A percentile compares a stretch with the other conserved stretches of the same genome.
These are phyloP conservation scores for Barbus barbus DNA, from an alignment of 2,113 vertebrate species.

Conservation along the genomic window DNA sequence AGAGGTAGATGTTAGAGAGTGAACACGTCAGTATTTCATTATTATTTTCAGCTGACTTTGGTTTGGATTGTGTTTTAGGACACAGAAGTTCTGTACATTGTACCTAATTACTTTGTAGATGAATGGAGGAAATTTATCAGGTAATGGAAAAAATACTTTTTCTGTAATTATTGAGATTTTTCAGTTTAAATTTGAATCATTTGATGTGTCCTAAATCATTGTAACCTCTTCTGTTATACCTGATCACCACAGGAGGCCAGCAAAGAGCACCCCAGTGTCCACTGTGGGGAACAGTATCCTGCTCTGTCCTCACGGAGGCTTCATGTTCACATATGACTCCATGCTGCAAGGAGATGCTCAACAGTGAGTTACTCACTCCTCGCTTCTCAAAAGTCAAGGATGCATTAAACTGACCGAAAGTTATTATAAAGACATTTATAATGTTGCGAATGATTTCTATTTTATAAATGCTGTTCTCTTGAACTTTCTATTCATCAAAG, in stretches of 20 bases:
- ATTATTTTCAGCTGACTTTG: neutral
- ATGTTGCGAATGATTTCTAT: too few species aligned
- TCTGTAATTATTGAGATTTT: neutral
- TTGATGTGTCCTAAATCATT: neutral
- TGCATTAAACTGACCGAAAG: too few species aligned
- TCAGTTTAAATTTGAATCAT: neutral
- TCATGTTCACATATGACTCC: constrained; percentile 96
- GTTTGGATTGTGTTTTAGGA: constrained; percentile 73
- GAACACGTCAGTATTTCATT: neutral
- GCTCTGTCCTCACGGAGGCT: constrained; percentile 94
- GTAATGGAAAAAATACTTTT: constrained; percentile 73
- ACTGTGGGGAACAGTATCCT: constrained; percentile 88
- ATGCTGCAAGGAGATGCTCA: constrained; percentile 93
- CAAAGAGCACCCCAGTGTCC: constrained; percentile 87
- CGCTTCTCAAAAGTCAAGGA: neutral
- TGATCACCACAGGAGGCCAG: constrained; percentile 79
- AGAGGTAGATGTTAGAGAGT: too few species aligned
- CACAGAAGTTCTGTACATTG: constrained; percentile 87
- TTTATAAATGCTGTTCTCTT: too few species aligned
- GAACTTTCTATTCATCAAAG: too few species aligned
- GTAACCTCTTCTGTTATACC: neutral
- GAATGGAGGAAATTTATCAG: constrained; percentile 98
- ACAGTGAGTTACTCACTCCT: constrained; percentile 85
- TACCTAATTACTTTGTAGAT: constrained; percentile 93
- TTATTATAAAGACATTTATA: too few species aligned